Evolutionary conservation across 2,113 vertebrate genomes (phyloP).

Genomic region (Camelus dromedarius): DNA sequence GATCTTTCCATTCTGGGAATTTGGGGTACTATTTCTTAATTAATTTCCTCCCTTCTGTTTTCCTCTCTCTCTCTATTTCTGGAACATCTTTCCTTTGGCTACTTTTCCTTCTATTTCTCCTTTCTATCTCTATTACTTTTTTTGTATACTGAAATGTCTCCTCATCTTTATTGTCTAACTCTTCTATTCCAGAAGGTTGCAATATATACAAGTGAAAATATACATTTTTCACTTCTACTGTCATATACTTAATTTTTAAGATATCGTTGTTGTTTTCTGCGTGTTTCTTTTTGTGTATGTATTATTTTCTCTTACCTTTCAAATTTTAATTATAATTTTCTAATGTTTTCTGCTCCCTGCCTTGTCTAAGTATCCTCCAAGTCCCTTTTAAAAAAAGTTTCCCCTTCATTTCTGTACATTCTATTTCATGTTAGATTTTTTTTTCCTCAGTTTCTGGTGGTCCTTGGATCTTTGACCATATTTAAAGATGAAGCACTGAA

Average conservation of each 20-base stretch:
- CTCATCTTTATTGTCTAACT: not conserved
- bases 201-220: too few relatives aligned
- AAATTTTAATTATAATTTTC: slow-evolving; percentile 39
- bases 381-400: not conserved
- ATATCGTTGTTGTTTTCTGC: not conserved
- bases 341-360: not conserved
- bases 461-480: not conserved
- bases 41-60: not conserved
- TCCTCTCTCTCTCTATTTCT: not conserved
- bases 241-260: not conserved
- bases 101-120: not conserved
- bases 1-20: not conserved
- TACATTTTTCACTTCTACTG: not conserved
- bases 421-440: not conserved
- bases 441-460: not conserved
- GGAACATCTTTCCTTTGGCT: slow-evolving; percentile 21
- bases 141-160: not conserved
- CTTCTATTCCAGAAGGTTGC: not conserved
- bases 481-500: not conserved
- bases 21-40: not conserved
- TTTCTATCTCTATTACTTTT: not conserved
- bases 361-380: not conserved
- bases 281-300: not conserved
- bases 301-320: not conserved
- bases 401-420: not conserved